A percentile compares a stretch with the other conserved stretches of the same genome.
Conservation (phyloP, 2,113 vertebrate species). For the Fulmarus glacialis region DNA sequence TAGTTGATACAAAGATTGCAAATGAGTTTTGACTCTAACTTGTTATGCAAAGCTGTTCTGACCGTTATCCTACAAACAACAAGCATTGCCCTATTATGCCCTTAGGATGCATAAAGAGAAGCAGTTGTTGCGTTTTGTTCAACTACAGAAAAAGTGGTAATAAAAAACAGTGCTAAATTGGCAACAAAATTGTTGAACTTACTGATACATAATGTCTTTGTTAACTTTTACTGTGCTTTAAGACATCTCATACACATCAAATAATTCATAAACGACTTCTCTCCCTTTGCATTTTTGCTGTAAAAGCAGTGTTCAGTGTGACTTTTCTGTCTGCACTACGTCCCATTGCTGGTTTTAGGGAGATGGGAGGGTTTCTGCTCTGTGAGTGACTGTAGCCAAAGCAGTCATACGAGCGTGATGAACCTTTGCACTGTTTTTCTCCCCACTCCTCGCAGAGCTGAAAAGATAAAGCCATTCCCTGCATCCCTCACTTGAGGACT, state of each 20-base stretch:
- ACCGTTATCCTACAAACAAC: background rate
- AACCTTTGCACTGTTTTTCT: background rate
- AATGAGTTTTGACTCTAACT: background rate
- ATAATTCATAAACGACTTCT: background rate
- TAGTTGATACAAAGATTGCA: background rate
- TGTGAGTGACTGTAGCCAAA: background rate
- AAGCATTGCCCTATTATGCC: background rate
- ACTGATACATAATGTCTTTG: background rate
- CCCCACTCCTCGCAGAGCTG: accelerated
- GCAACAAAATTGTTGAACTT: background rate
- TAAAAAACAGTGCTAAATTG: background rate
- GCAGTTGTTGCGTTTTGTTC: background rate
- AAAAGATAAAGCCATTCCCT: background rate
- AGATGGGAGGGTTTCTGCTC: background rate
- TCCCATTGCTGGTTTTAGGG: background rate
- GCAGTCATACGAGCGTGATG: accelerated
- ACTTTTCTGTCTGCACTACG: background rate
- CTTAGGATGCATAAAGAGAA: background rate
- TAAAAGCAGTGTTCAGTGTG: background rate
- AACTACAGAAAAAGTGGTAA: background rate
- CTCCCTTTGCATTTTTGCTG: background rate
- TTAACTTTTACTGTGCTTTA: background rate
- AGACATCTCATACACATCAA: background rate
- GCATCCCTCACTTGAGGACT: background rate
- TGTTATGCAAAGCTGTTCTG: background rate